Percentiles rank a stretch among this genome's conserved stretches.
Conservation (phyloP, 2,888 invertebrate species). For the Euspilapteryx auroguttella region DNA sequence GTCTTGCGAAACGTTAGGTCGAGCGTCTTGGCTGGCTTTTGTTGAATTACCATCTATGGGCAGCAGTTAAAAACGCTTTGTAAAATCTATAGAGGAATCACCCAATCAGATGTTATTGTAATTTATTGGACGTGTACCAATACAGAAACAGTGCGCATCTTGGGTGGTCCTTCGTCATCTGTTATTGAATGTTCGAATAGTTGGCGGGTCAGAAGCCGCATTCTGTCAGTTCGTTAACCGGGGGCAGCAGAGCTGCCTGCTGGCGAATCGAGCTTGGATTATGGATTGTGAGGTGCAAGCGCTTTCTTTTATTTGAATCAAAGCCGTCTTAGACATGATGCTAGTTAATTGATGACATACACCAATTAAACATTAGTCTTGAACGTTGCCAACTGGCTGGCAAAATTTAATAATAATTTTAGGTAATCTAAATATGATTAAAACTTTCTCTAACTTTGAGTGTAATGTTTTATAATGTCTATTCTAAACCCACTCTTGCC, state of each 20-base stretch:
- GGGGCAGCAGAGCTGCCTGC: slow-evolving; percentile 20
- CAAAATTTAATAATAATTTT: no score
- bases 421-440: no score
- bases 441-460: no score
- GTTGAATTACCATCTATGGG: slow-evolving; percentile 14
- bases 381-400: no score
- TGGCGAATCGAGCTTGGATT: no score
- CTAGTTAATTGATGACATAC: no score
- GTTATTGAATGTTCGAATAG: slow-evolving; percentile 27
- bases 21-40: slow-evolving; percentile 19
- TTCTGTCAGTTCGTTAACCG: slow-evolving; percentile 22
- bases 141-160: slow-evolving; percentile 18
- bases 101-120: slow-evolving; percentile 42
- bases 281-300: no score
- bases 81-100: slow-evolving; percentile 18
- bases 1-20: slow-evolving; percentile 33
- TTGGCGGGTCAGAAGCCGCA: slow-evolving; percentile 39
- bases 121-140: slow-evolving; percentile 19
- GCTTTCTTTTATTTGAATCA: no score
- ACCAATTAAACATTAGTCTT: no score
- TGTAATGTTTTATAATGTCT: no score
- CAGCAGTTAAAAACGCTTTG: slow-evolving; percentile 8
- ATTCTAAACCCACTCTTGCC: no score
- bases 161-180: slow-evolving; percentile 43
- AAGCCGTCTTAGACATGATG: no score